Conservation (phyloP, 2,888 invertebrate genomes). For the Caenorhabditis angaria region DNA sequence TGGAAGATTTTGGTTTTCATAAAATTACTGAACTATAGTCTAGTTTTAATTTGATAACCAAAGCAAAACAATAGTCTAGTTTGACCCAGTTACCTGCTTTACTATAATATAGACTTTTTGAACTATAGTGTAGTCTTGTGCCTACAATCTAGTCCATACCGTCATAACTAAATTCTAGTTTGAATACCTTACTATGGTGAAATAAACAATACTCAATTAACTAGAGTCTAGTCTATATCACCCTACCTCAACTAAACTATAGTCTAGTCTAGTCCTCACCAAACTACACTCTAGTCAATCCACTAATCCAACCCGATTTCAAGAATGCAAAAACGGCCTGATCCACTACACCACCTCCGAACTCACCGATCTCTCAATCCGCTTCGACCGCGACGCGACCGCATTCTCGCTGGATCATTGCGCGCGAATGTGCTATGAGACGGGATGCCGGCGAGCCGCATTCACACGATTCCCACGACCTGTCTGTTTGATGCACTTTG, state of each 20-base stretch:
- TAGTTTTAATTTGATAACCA: no score
- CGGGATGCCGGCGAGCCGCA: conserved; percentile 62
- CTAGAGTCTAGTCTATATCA: not conserved
- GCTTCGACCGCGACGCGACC: conserved; percentile 66
- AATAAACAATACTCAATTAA: no score
- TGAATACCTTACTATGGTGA: no score
- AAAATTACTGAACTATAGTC: no score
- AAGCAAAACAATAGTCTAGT: no score
- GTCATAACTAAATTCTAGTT: no score
- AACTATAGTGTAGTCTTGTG: no score
- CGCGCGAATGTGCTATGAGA: conserved; percentile 65
- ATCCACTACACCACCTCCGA: conserved; percentile 59
- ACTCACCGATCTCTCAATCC: conserved; percentile 56
- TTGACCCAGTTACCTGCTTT: no score
- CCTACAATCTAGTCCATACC: no score
- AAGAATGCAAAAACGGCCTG: conserved; percentile 54
- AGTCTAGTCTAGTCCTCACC: not conserved
- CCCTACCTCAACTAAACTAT: not conserved
- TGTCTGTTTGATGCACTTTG: conserved; percentile 66
- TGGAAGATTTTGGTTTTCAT: no score
- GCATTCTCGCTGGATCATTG: conserved; percentile 66
- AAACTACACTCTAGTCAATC: no score
- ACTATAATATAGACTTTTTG: no score
- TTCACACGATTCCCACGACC: conserved; percentile 71
- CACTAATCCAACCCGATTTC: conserved; percentile 21